These are phyloP conservation scores for Brevipalpus yothersi DNA, from an alignment of 1,140 invertebrate genomes.

Conservation along the genomic window DNA sequence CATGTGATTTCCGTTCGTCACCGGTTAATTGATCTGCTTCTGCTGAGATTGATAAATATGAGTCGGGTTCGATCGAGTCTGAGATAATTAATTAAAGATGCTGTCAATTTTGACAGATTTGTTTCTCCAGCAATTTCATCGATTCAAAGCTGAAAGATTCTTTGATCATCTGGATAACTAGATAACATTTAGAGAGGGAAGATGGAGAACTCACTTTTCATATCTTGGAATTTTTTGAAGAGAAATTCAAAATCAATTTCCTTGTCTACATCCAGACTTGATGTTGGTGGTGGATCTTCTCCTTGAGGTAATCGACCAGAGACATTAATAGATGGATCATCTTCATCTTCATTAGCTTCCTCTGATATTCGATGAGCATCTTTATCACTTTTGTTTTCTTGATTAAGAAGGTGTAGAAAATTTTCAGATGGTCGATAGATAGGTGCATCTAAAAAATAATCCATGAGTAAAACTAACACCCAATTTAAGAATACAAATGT, in stretches of 20 bases:
- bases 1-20: constrained; percentile 37
- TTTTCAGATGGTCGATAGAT: background rate
- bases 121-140: background rate
- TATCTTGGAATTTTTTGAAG: constrained; percentile 32
- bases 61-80: background rate
- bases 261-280: background rate
- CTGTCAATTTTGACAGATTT: too few relatives aligned
- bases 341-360: constrained; percentile 11
- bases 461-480: background rate
- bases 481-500: background rate
- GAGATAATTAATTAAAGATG: too few relatives aligned
- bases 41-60: too few relatives aligned
- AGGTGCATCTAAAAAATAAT: background rate
- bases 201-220: constrained; percentile 23
- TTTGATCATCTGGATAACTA: too few relatives aligned
- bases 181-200: too few relatives aligned
- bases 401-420: constrained; percentile 3
- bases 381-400: background rate
- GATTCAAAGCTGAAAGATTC: too few relatives aligned
- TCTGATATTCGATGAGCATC: constrained; percentile 2
- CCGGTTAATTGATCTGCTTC: constrained; percentile 33
- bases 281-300: too few relatives aligned
- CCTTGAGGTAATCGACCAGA: background rate
- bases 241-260: constrained; percentile 30
- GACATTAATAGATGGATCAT: background rate